phyloP scores from a whole-genome alignment of 1,140 invertebrate genomes.

The Mycetomoellerius zeteki region DNA sequence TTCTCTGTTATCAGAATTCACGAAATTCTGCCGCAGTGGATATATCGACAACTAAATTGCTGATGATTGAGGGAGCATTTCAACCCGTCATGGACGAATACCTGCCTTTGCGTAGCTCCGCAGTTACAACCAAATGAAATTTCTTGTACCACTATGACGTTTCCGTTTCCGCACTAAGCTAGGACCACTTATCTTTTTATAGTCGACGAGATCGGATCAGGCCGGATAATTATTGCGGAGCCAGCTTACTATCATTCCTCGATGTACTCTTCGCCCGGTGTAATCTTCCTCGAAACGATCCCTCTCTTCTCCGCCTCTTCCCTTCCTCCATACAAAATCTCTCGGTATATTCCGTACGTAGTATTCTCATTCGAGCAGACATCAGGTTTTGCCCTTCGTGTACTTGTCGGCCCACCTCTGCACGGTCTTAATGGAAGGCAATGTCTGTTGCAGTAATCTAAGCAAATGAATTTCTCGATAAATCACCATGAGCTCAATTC shows the following conservation, averaged over 20 bases:
- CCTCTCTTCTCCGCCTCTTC: background rate
- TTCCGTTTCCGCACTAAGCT: constrained; percentile 37
- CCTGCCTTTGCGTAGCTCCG: background rate
- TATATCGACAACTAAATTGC: constrained; percentile 38
- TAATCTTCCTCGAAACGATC: constrained; percentile 59
- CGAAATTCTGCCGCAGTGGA: constrained; percentile 24
- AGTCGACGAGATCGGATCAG: constrained; percentile 54
- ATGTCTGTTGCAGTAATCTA: constrained; percentile 63
- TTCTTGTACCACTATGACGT: constrained; percentile 48
- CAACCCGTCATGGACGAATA: constrained; percentile 20
- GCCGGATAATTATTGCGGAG: constrained; percentile 56
- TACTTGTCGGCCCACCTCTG: constrained; percentile 42
- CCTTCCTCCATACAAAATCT: background rate
- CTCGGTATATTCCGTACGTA: constrained; percentile 29
- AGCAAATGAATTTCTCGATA: constrained; percentile 65
- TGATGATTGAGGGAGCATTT: constrained; percentile 30
- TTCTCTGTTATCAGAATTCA: constrained; percentile 7
- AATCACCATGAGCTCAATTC: constrained; percentile 55
- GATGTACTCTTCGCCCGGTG: constrained; percentile 53
- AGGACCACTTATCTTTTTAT: constrained; percentile 61
- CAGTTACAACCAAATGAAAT: constrained; percentile 50
- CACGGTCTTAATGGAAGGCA: constrained; percentile 50
- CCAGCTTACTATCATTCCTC: constrained; percentile 37
- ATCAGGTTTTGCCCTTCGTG: constrained; percentile 51
- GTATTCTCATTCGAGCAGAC: constrained; percentile 59